Evolutionary conservation across 1,140 invertebrate species (phyloP).

Genomic region (Chironomus tepperi): DNA sequence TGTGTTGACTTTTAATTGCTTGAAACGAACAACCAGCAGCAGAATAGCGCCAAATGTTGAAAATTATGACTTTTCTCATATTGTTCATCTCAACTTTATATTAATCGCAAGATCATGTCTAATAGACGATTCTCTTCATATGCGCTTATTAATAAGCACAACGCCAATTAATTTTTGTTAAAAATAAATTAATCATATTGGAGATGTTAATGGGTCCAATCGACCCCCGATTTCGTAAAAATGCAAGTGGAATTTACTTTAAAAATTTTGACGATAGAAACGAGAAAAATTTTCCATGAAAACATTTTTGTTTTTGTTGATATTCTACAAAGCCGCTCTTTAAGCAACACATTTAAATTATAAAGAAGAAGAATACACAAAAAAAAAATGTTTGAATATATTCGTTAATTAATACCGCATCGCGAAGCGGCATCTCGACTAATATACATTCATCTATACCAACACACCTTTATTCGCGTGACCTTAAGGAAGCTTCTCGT

Average conservation of each 20-base stretch:
- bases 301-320: background rate
- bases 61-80: too few species aligned
- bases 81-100: too few species aligned
- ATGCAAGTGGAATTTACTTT: background rate
- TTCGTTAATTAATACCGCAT: background rate
- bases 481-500: background rate
- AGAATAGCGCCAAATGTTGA: too few species aligned
- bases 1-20: too few species aligned
- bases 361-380: too few species aligned
- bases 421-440: background rate
- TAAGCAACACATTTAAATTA: background rate
- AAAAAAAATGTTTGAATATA: too few species aligned
- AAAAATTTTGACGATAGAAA: too few species aligned
- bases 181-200: background rate
- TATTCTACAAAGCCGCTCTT: background rate
- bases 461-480: background rate
- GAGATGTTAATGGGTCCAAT: background rate
- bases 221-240: background rate
- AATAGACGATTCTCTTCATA: too few species aligned
- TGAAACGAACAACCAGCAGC: too few species aligned
- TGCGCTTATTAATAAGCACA: too few species aligned
- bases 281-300: background rate
- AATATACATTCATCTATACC: background rate
- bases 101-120: too few species aligned
- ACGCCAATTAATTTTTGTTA: background rate